Evolutionary conservation across 2,888 invertebrate genomes (phyloP).

Genomic region (Pyrrhia umbra): DNA sequence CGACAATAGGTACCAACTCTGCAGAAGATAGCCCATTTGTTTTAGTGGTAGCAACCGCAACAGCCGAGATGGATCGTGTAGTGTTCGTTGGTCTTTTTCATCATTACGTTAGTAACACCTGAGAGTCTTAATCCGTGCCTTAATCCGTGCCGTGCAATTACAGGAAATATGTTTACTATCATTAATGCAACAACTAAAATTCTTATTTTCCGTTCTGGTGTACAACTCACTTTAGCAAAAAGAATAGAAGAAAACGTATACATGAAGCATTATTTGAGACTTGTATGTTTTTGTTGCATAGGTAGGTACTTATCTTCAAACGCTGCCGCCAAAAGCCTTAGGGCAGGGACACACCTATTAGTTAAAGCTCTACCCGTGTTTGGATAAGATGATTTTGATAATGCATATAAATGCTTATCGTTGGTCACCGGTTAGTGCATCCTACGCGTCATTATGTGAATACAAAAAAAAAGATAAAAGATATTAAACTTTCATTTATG

Average conservation of each 20-base stretch:
- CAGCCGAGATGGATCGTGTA: too few species aligned
- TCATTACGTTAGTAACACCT: too few species aligned
- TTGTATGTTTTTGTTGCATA: background rate
- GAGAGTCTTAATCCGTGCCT: too few species aligned
- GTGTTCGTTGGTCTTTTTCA: too few species aligned
- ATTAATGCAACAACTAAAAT: too few species aligned
- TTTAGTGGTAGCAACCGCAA: too few species aligned
- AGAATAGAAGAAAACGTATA: background rate
- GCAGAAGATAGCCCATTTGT: too few species aligned
- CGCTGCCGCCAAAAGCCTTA: slow-evolving; percentile 25
- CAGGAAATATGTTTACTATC: too few species aligned
- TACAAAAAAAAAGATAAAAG: slow-evolving; percentile 3
- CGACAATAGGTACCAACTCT: too few species aligned
- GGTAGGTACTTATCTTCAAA: slow-evolving; percentile 22
- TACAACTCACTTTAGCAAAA: too few species aligned
- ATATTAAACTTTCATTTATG: slow-evolving; percentile 6
- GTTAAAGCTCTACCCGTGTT: slow-evolving; percentile 12
- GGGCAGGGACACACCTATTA: slow-evolving; percentile 21
- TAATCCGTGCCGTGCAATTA: too few species aligned
- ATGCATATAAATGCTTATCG: slow-evolving; percentile 31
- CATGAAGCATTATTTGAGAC: background rate
- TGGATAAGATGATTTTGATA: slow-evolving; percentile 22
- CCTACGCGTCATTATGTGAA: slow-evolving; percentile 14
- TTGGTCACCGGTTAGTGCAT: background rate
- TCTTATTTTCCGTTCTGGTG: too few species aligned